These are phyloP conservation scores for Pterophyllum scalare DNA, from an alignment of 2,113 vertebrate genomes.

Conservation along the genomic window DNA sequence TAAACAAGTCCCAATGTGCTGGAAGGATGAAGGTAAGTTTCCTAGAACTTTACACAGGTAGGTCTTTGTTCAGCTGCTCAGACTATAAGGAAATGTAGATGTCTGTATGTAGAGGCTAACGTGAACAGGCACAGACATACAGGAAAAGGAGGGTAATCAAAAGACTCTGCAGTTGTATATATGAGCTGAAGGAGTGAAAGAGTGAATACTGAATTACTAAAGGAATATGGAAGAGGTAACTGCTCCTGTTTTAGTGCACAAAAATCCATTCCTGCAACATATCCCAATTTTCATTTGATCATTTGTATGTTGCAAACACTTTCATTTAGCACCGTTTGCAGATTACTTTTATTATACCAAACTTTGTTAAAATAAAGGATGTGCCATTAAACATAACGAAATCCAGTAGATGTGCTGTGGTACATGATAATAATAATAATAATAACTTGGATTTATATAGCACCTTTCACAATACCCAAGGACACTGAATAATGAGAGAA, in stretches of 20 bases:
- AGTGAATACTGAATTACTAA: conserved; percentile 17
- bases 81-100: conserved; percentile 57
- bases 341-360: not conserved
- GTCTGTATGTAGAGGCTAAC: conserved; percentile 48
- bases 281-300: not conserved
- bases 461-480: too few species aligned
- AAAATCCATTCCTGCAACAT: not conserved
- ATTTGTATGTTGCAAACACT: not conserved
- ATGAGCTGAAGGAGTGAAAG: not conserved
- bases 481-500: too few species aligned
- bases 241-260: not conserved
- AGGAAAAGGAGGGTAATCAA: conserved; percentile 30
- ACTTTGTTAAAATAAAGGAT: not conserved
- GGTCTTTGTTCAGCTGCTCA: conserved; percentile 64
- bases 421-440: too few species aligned
- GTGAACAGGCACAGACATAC: conserved; percentile 35
- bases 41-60: conserved; percentile 63
- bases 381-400: too few species aligned
- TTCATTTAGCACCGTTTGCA: not conserved
- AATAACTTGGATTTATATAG: too few species aligned
- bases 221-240: not conserved
- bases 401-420: too few species aligned
- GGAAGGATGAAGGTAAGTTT: conserved; percentile 66
- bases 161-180: conserved; percentile 8
- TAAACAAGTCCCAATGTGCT: conserved; percentile 56